phyloP scores from a whole-genome alignment of 2,797 vertebrate species.

The Apogon hyalosoma region DNA sequence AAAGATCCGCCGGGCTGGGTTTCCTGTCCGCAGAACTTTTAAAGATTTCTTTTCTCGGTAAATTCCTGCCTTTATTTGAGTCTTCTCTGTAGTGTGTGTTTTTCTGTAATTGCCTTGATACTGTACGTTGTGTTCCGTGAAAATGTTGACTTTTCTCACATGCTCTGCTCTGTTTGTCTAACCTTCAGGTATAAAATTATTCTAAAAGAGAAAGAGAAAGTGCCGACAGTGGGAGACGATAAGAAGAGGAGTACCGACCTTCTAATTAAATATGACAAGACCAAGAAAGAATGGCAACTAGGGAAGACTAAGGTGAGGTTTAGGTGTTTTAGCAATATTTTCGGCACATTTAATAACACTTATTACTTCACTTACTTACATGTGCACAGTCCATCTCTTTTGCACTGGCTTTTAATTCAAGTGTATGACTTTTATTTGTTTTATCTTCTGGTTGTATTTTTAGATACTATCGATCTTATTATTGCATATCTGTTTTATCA shows the following conservation, averaged over 20 bases:
- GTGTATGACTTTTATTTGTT: too few species aligned
- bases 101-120: background rate
- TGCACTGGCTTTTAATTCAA: too few species aligned
- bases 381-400: too few species aligned
- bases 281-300: slow-evolving; percentile 90
- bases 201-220: slow-evolving; percentile 67
- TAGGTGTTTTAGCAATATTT: background rate
- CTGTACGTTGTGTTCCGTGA: background rate
- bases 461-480: too few species aligned
- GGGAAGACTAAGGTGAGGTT: slow-evolving; percentile 91
- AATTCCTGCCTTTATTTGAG: background rate
- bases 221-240: slow-evolving; percentile 73
- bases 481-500: too few species aligned
- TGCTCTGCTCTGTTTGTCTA: background rate
- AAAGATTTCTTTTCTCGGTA: slow-evolving; percentile 91
- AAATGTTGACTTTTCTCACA: background rate
- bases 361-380: too few species aligned
- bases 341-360: too few species aligned
- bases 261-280: slow-evolving; percentile 85
- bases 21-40: slow-evolving; percentile 90
- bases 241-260: slow-evolving; percentile 85
- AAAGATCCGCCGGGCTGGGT: slow-evolving; percentile 92
- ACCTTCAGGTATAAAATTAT: slow-evolving; percentile 90
- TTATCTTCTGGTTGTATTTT: too few species aligned
- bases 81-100: background rate